A percentile compares a stretch with the other conserved stretches of the same genome.
Evolutionary conservation across 2,888 invertebrate species (phyloP).

Genomic region (Cancer borealis): DNA sequence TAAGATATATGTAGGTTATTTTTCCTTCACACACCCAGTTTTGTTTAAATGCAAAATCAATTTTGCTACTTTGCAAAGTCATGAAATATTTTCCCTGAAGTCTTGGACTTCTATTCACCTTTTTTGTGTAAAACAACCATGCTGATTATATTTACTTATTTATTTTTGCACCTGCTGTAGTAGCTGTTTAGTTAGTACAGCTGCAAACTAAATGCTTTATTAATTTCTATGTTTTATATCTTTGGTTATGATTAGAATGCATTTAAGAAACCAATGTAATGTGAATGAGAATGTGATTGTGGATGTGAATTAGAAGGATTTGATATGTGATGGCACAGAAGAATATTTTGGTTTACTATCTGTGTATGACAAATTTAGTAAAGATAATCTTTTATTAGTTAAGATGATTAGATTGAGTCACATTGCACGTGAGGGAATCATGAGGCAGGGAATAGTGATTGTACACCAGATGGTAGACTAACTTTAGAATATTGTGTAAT

Average conservation of each 20-base stretch:
- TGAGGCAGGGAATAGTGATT: not conserved
- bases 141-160: conserved; percentile 12
- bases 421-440: not conserved
- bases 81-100: conserved; percentile 11
- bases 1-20: conserved; percentile 41
- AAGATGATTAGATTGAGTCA: not conserved
- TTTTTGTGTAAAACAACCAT: not conserved
- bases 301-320: not conserved
- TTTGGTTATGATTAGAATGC: not conserved
- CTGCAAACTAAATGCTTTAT: not conserved
- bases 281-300: not conserved
- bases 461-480: not conserved
- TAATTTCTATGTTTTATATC: not conserved
- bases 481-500: not conserved
- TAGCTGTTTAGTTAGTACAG: not conserved
- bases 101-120: not conserved
- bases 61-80: not conserved
- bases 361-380: not conserved
- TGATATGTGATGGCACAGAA: not conserved
- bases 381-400: not conserved
- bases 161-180: not conserved
- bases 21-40: conserved; percentile 28
- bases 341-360: not conserved
- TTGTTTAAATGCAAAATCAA: not conserved
- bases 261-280: not conserved